phyloP scores from a whole-genome alignment of 1,140 invertebrate genomes.

The Trichonephila inaurata region DNA sequence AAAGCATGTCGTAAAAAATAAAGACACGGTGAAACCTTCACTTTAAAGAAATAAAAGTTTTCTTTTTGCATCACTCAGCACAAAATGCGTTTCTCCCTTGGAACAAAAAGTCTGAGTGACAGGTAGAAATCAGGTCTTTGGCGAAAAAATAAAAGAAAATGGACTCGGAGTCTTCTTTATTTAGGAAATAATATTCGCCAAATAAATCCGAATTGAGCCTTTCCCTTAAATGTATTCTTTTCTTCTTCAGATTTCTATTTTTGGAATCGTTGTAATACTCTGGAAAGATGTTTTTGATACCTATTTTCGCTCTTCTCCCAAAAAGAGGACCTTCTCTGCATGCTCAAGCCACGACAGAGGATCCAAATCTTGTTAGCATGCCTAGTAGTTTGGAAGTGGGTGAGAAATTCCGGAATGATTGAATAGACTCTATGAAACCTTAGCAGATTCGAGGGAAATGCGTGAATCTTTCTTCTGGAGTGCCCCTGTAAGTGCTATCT shows the following conservation, averaged over 20 bases:
- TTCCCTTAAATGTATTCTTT: not conserved
- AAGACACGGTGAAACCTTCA: not conserved
- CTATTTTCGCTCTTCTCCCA: not conserved
- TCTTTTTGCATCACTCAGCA: constrained; percentile 32
- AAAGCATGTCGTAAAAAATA: constrained; percentile 2
- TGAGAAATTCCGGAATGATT: not conserved
- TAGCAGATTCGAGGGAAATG: not conserved
- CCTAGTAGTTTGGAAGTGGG: not conserved
- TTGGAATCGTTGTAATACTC: not conserved
- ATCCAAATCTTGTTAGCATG: not conserved
- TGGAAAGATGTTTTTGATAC: not conserved
- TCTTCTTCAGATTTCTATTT: not conserved
- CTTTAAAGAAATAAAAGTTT: not conserved
- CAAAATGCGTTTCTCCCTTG: not conserved
- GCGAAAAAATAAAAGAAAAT: not conserved
- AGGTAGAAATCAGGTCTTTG: not conserved
- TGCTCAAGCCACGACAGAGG: not conserved
- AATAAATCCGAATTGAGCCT: constrained; percentile 15
- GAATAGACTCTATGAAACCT: not conserved
- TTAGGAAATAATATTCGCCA: constrained; percentile 33
- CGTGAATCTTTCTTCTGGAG: not conserved
- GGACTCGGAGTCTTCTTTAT: not conserved
- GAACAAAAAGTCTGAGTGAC: constrained; percentile 40
- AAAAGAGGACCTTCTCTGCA: not conserved
- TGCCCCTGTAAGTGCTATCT: too few species aligned